phyloP scores from a whole-genome alignment of 2,797 vertebrate species.

The Centroberyx gerrardi region DNA sequence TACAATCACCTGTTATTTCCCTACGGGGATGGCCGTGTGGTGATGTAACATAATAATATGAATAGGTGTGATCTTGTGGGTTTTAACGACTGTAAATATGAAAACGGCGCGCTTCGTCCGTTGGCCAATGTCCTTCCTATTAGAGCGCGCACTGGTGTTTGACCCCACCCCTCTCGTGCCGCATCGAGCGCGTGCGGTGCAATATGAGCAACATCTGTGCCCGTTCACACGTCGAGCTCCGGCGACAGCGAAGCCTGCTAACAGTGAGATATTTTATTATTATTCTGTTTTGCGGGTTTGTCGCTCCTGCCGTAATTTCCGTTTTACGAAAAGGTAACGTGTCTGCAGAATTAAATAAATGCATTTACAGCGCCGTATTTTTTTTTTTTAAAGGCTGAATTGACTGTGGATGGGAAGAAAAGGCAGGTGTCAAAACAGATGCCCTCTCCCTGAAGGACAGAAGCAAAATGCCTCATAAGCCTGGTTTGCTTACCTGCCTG shows the following conservation, averaged over 20 bases:
- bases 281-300: neutral
- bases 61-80: too few species aligned
- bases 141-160: slow-evolving; percentile 15
- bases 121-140: neutral
- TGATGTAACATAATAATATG: too few species aligned
- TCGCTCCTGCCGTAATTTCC: too few species aligned
- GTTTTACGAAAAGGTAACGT: neutral
- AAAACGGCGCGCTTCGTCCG: neutral
- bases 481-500: slow-evolving; percentile 9
- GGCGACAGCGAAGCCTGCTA: neutral
- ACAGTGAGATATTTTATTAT: neutral
- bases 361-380: neutral
- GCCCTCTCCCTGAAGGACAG: neutral
- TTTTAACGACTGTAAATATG: neutral
- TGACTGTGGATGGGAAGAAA: neutral
- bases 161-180: slow-evolving; percentile 61
- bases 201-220: slow-evolving; percentile 44
- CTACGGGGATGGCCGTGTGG: too few species aligned
- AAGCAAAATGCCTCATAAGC: neutral
- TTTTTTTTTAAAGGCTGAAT: neutral
- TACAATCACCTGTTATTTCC: too few species aligned
- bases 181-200: slow-evolving; percentile 56
- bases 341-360: neutral
- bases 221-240: neutral
- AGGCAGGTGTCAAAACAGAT: slow-evolving; percentile 29